Conservation (phyloP, 2,113 vertebrate species). For the Machaerirhynchus nigripectus region DNA sequence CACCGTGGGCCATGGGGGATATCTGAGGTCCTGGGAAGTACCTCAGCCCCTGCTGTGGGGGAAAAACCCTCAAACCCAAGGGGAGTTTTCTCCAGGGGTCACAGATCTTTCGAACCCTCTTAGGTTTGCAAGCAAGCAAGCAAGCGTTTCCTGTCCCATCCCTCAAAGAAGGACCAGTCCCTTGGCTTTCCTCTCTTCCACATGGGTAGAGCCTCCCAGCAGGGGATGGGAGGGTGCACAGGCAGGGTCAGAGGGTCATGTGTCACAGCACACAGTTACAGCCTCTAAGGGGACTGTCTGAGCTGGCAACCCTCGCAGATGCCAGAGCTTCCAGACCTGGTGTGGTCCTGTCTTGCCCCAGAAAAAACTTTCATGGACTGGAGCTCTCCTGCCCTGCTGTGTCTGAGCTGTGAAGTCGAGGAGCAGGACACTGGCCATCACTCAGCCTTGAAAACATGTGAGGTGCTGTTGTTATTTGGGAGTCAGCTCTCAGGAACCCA, state of each 20-base stretch:
- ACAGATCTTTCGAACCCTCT: neutral
- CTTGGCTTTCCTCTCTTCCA: neutral
- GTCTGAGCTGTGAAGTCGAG: neutral
- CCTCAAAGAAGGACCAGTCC: neutral
- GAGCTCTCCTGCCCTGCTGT: neutral
- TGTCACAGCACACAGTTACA: neutral
- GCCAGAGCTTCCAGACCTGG: neutral
- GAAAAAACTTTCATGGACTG: neutral
- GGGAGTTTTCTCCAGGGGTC: neutral
- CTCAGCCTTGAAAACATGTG: fast-evolving
- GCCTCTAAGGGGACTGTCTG: fast-evolving
- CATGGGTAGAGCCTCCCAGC: fast-evolving
- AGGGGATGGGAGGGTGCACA: neutral
- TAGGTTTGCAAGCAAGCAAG: neutral
- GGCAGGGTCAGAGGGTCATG: neutral
- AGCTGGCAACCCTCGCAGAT: neutral
- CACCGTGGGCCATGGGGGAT: neutral
- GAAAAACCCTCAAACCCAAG: neutral
- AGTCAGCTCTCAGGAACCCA: neutral
- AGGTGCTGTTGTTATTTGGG: neutral
- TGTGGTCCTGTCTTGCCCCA: neutral
- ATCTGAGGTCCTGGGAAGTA: neutral
- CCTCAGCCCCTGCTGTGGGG: neutral
- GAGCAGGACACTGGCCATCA: neutral
- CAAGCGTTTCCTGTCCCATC: neutral